phyloP scores from a whole-genome alignment of 1,140 invertebrate genomes.

The Drosophila leontia region DNA sequence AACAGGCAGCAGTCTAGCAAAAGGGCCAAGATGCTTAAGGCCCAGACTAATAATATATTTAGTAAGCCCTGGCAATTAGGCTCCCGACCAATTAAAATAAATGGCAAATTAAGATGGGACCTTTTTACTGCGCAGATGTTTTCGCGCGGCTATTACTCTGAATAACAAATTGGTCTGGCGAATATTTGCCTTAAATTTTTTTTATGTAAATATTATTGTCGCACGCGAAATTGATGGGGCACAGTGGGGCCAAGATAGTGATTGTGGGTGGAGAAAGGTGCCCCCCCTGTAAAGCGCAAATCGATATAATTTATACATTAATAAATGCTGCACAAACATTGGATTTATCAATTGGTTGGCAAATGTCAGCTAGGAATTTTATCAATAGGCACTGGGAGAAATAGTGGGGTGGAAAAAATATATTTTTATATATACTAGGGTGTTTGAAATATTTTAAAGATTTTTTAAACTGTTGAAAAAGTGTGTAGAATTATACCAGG shows the following conservation, averaged over 20 bases:
- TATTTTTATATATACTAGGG: neutral
- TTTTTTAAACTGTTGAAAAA: neutral
- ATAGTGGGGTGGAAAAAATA: neutral
- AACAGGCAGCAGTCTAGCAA: neutral
- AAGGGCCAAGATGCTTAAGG: constrained; percentile 4
- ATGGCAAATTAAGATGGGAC: constrained; percentile 46
- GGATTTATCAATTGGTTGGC: constrained; percentile 63
- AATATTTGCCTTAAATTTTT: constrained; percentile 43
- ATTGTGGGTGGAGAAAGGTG: constrained; percentile 5
- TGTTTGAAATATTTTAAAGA: no score
- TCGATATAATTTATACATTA: constrained; percentile 53
- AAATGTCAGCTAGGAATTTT: constrained; percentile 30
- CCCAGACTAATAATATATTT: constrained; percentile 2
- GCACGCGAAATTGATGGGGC: constrained; percentile 50
- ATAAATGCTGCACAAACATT: constrained; percentile 64
- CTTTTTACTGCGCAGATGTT: constrained; percentile 44
- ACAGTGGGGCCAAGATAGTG: constrained; percentile 22
- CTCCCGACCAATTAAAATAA: constrained; percentile 63
- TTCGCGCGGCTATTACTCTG: constrained; percentile 40
- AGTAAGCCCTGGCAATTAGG: constrained; percentile 35
- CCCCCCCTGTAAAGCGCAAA: constrained; percentile 8
- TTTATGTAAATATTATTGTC: constrained; percentile 76
- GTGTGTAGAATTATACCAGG: no score
- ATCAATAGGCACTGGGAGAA: constrained; percentile 14
- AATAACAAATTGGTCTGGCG: constrained; percentile 68